Evolutionary conservation across 2,113 vertebrate genomes (phyloP), one percentile per base, ranked within the genome.

Genomic region (Lagopus leucura): DNA sequence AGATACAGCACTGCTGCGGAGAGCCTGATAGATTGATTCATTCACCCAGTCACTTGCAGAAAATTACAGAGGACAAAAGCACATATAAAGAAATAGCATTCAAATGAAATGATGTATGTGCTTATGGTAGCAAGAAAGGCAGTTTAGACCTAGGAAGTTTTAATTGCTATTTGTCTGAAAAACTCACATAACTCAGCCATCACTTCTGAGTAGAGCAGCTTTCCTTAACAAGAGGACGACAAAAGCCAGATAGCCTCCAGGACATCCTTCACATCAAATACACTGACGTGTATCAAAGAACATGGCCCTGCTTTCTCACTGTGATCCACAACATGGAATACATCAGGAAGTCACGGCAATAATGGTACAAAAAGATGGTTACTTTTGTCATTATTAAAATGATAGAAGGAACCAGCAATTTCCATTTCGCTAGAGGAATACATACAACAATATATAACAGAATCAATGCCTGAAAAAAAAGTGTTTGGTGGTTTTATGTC

Each of bases 61-160:
- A 93, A 89, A 90, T 78, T n/a, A 85, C 22, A 65, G 48, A 86
- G 58, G 71, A 80, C 78, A 85, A 89, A 92, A 87, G 48, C 54
- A 74, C 14, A 50, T 36, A 60, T 8, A 82, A 92, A 85, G 74
- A 85, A 87, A 28, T 25, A 38, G 34, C 60, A 87, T 70, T 84
- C 92, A 93, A 89, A 87, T 69, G 61, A 47, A 86, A 79, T 25
- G 11, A 47, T 21, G 20, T 61, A 30, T 28, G 42, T 5, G 42
- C 28, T 70, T 47, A 72, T 3, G 69, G 50, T 16, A 89, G n/a
- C 6, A 0, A 25, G 86, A 89, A 72, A 40, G 20, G 36, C 22
- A 78, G 48, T 36, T 85, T 58, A 50, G 45, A 74, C 79, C 69
- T 34, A 3, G 15, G 20, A 94, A 88, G 61, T 88, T 93, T 93